phyloP scores from a whole-genome alignment of 1,140 invertebrate species.

The Phocides pigmalion region DNA sequence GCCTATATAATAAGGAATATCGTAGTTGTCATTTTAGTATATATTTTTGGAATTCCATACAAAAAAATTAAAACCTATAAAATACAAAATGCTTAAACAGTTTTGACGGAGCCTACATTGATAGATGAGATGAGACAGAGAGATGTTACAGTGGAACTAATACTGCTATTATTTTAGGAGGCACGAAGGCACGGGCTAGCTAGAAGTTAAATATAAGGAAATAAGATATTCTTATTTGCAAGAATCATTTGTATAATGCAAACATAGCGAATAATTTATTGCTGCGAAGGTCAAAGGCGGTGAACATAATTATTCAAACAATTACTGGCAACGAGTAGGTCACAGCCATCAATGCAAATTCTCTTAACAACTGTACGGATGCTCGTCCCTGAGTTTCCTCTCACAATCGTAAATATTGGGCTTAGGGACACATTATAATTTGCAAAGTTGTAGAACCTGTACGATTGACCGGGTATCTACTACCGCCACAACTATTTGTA shows the following conservation, averaged over 20 bases:
- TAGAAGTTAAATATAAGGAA: not conserved
- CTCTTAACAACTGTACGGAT: constrained; percentile 8
- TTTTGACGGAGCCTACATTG: too few species aligned
- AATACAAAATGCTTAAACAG: too few species aligned
- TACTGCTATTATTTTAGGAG: not conserved
- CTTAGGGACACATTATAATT: not conserved
- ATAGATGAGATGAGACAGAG: too few species aligned
- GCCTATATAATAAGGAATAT: too few species aligned
- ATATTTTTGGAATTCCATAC: too few species aligned
- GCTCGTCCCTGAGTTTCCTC: not conserved
- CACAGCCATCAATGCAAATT: constrained; percentile 9
- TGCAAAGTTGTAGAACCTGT: too few species aligned
- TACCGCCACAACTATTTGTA: too few species aligned
- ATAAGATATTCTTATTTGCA: not conserved
- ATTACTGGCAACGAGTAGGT: not conserved
- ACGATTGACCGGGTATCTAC: too few species aligned
- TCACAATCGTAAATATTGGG: not conserved
- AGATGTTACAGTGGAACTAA: too few species aligned
- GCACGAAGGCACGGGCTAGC: too few species aligned
- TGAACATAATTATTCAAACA: constrained; percentile 6
- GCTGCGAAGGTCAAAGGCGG: constrained; percentile 3
- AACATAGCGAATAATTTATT: constrained; percentile 10
- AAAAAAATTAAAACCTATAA: too few species aligned
- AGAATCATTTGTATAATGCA: not conserved
- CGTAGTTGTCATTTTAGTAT: too few species aligned